Evolutionary conservation across 2,888 invertebrate species (phyloP).

Genomic region (Eristalis tenax): DNA sequence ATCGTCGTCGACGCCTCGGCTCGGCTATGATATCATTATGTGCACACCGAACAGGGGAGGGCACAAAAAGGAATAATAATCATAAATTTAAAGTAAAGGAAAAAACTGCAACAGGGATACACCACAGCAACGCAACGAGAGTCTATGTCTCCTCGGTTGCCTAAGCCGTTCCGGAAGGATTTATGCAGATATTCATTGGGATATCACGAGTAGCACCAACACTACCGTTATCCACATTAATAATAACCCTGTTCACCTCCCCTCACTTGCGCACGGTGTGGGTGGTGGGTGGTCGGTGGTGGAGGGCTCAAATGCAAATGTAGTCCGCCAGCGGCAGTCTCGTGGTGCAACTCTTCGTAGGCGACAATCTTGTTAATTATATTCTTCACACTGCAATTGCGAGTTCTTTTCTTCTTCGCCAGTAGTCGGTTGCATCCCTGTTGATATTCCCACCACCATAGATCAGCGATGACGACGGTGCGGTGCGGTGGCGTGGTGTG

Average conservation of each 20-base stretch:
- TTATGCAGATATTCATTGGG: slow-evolving; percentile 72
- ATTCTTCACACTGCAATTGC: slow-evolving; percentile 72
- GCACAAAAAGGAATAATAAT: slow-evolving; percentile 52
- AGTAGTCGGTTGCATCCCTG: slow-evolving; percentile 37
- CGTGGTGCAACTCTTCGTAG: slow-evolving; percentile 16
- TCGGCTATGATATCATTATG: slow-evolving; percentile 60
- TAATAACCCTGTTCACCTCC: slow-evolving; percentile 52
- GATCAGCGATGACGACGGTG: slow-evolving; percentile 42
- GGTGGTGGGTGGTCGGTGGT: slow-evolving; percentile 9
- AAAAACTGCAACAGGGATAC: slow-evolving; percentile 62
- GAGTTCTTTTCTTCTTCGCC: slow-evolving; percentile 38
- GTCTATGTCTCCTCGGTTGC: slow-evolving; percentile 60
- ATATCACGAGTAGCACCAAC: slow-evolving; percentile 61
- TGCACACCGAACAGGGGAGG: slow-evolving; percentile 25
- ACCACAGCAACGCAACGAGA: slow-evolving; percentile 48
- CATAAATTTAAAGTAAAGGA: slow-evolving; percentile 54
- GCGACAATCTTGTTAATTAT: slow-evolving; percentile 73
- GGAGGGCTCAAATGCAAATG: slow-evolving; percentile 52
- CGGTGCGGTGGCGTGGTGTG: neutral
- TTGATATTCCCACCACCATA: slow-evolving; percentile 67
- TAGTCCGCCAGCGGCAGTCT: neutral
- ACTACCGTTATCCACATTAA: slow-evolving; percentile 63
- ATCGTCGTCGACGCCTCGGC: slow-evolving; percentile 31
- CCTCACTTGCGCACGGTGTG: neutral
- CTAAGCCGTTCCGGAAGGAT: slow-evolving; percentile 71